Conservation (phyloP, 2,888 invertebrate species). For the Stegana nigrithorax region DNA sequence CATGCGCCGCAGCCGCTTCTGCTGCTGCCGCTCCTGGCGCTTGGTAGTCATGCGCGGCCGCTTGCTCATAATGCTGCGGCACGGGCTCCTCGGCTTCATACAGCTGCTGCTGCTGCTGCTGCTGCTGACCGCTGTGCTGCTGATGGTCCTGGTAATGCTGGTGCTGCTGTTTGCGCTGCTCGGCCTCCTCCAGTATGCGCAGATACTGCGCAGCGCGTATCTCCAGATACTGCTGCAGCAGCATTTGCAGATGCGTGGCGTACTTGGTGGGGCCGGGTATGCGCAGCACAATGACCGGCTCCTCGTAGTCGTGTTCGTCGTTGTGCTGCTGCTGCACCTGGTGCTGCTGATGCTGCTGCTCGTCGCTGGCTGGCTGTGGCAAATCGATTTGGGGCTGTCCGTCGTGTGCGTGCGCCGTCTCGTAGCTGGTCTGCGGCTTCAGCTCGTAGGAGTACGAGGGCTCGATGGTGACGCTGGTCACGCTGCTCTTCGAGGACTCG, state of each 20-base stretch:
- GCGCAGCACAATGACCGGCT: slow-evolving; percentile 66
- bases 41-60: slow-evolving; percentile 34
- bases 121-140: slow-evolving; percentile 20
- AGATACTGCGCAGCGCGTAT: slow-evolving; percentile 67
- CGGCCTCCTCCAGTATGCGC: slow-evolving; percentile 63
- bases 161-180: slow-evolving; percentile 52
- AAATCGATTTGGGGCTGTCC: slow-evolving; percentile 48
- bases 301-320: slow-evolving; percentile 47
- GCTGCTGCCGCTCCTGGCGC: slow-evolving; percentile 22
- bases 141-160: slow-evolving; percentile 35
- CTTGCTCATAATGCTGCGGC: slow-evolving; percentile 31
- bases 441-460: slow-evolving; percentile 72
- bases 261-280: slow-evolving; percentile 68
- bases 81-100: slow-evolving; percentile 11
- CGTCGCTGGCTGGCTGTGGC: slow-evolving; percentile 31
- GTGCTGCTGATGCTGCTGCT: slow-evolving; percentile 24
- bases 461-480: slow-evolving; percentile 71
- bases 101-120: slow-evolving; percentile 29
- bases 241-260: slow-evolving; percentile 65
- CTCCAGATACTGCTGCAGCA: slow-evolving; percentile 67
- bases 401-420: slow-evolving; percentile 28
- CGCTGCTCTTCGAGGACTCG: slow-evolving; percentile 23
- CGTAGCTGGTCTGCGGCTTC: slow-evolving; percentile 56
- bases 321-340: slow-evolving; percentile 12
- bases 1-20: slow-evolving; percentile 26